Evolutionary conservation across 2,113 vertebrate species (phyloP).

Genomic region (Procavia capensis): DNA sequence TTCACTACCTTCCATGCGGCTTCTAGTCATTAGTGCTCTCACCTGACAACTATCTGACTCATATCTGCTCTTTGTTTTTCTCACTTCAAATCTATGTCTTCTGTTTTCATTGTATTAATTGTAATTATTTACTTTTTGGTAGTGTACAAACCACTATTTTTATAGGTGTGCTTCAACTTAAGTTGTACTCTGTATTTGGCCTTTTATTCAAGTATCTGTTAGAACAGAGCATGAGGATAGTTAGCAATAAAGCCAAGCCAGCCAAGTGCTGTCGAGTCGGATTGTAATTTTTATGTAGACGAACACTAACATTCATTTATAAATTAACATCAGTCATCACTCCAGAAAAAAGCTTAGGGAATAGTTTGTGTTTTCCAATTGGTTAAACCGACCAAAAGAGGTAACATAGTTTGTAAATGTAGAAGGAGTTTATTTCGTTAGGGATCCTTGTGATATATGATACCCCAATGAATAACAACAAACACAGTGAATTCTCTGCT

Average conservation of each 20-base stretch:
- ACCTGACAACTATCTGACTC: not conserved
- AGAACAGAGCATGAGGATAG: not conserved
- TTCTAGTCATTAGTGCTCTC: not conserved
- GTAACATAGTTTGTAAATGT: conserved; percentile 17
- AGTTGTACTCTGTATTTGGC: not conserved
- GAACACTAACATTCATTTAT: not conserved
- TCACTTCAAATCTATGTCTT: not conserved
- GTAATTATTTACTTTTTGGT: not conserved
- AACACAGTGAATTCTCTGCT: not conserved
- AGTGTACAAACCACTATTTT: not conserved
- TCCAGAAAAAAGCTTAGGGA: not conserved
- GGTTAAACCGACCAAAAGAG: conserved; percentile 3
- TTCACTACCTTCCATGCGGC: not conserved
- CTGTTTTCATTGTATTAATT: not conserved
- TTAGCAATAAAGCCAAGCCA: conserved; percentile 43
- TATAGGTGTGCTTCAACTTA: not conserved
- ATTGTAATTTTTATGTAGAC: not conserved
- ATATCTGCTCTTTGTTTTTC: not conserved
- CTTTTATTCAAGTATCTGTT: not conserved
- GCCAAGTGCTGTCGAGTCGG: no score
- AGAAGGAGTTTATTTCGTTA: conserved; percentile 25
- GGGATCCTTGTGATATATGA: conserved; percentile 3
- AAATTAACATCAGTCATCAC: not conserved
- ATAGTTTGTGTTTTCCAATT: not conserved
- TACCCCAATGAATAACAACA: not conserved